Percentiles rank a stretch among this genome's conserved stretches.
These are phyloP conservation scores for Agriopis aurantiaria DNA, from an alignment of 2,888 invertebrate genomes.

Conservation along the genomic window DNA sequence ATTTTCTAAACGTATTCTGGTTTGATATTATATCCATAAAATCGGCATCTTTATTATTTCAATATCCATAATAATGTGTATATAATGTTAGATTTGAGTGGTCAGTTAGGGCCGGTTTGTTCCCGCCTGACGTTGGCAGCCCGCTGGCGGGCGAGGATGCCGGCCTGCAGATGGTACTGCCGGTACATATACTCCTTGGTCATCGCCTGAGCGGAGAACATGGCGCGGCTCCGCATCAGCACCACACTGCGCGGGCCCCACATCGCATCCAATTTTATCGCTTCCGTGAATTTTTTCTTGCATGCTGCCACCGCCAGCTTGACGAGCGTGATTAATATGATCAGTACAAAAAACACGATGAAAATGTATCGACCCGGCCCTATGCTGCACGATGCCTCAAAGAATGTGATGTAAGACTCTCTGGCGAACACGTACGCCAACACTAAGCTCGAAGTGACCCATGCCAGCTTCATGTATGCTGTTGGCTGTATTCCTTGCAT, in stretches of 20 bases:
- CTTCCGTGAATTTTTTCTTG: conserved; percentile 50
- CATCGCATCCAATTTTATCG: conserved; percentile 56
- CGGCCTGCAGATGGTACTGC: conserved; percentile 78
- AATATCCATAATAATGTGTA: conserved; percentile 12
- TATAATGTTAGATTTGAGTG: background rate
- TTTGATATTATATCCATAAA: conserved; percentile 17
- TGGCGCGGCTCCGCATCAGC: conserved; percentile 73
- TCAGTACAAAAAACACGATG: conserved; percentile 33
- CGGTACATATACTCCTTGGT: conserved; percentile 83
- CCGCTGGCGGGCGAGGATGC: conserved; percentile 67
- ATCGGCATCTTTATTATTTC: conserved; percentile 27
- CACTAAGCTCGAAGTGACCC: conserved; percentile 57
- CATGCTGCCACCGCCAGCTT: conserved; percentile 54
- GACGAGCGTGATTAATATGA: conserved; percentile 42
- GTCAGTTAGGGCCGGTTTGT: background rate
- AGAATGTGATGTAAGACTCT: conserved; percentile 43
- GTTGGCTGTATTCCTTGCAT: conserved; percentile 76
- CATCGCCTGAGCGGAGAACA: conserved; percentile 83
- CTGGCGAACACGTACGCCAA: conserved; percentile 56
- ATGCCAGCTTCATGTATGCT: conserved; percentile 62
- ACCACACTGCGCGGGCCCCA: conserved; percentile 75
- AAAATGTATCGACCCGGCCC: conserved; percentile 46
- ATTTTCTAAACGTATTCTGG: conserved; percentile 25
- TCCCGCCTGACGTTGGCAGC: conserved; percentile 59
- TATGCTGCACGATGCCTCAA: background rate